Evolutionary conservation across 2,113 vertebrate species (phyloP).

Genomic region (Misgurnus mizolepis): DNA sequence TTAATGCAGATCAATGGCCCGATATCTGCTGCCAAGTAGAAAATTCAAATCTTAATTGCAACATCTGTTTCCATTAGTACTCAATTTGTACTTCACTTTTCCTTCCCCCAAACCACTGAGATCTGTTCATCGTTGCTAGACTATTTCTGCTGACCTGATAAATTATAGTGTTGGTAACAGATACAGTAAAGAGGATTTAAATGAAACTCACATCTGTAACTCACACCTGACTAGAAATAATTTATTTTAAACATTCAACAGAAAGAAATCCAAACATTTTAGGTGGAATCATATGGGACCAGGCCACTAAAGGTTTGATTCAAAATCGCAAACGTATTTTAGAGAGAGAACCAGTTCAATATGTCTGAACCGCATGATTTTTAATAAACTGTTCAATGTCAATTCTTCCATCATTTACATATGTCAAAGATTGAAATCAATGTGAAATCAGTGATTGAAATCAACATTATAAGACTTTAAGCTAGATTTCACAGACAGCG

Average conservation of each 20-base stretch:
- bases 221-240: too few relatives aligned
- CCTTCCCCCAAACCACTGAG: constrained; percentile 21
- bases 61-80: constrained; percentile 51
- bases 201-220: too few relatives aligned
- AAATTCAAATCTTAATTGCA: constrained; percentile 23
- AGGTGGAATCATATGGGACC: too few relatives aligned
- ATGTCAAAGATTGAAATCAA: not conserved
- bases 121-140: constrained; percentile 1
- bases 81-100: constrained; percentile 26
- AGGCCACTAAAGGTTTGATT: too few relatives aligned
- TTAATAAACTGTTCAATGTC: too few relatives aligned
- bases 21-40: constrained; percentile 16
- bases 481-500: not conserved
- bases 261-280: too few relatives aligned
- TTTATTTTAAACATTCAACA: too few relatives aligned
- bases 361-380: too few relatives aligned
- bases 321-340: too few relatives aligned
- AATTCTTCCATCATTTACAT: not conserved
- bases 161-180: not conserved
- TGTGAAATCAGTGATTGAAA: not conserved
- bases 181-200: too few relatives aligned
- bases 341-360: too few relatives aligned
- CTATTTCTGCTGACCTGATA: not conserved
- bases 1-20: constrained; percentile 42
- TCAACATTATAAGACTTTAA: not conserved